Percentiles rank a stretch among this genome's conserved stretches.
Conservation (phyloP, 2,113 vertebrate genomes). For the Chloropsis cyanopogon region DNA sequence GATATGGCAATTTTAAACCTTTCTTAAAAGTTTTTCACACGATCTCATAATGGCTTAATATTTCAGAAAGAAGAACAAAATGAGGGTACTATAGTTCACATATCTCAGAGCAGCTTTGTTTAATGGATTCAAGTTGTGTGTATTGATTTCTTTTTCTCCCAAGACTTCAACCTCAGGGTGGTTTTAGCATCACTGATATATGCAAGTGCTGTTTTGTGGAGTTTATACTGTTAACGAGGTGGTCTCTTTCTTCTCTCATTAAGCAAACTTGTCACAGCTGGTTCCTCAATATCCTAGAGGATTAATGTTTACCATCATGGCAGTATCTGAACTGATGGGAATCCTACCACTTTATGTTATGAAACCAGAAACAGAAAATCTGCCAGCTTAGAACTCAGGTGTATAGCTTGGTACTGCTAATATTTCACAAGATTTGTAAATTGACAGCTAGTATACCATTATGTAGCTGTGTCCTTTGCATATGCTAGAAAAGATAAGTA, state of each 20-base stretch:
- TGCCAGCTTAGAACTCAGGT: background rate
- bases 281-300: conserved; percentile 22
- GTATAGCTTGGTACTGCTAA: background rate
- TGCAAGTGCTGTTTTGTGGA: background rate
- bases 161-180: conserved; percentile 1
- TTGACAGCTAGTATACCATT: background rate
- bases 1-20: background rate
- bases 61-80: conserved; percentile 13
- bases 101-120: background rate
- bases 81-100: background rate
- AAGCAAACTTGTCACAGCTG: conserved; percentile 24
- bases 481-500: background rate
- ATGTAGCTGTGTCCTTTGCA: background rate
- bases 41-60: background rate
- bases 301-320: conserved; percentile 43
- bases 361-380: background rate
- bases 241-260: conserved; percentile 30
- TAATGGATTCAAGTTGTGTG: background rate
- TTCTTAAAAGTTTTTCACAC: background rate
- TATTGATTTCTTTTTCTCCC: conserved; percentile 15
- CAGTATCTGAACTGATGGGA: background rate
- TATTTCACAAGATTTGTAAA: background rate
- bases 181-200: background rate
- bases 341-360: conserved; percentile 17
- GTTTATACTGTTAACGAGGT: background rate